Conservation (phyloP, 1,140 invertebrate genomes). For the Drosophila pseudoananassae region DNA sequence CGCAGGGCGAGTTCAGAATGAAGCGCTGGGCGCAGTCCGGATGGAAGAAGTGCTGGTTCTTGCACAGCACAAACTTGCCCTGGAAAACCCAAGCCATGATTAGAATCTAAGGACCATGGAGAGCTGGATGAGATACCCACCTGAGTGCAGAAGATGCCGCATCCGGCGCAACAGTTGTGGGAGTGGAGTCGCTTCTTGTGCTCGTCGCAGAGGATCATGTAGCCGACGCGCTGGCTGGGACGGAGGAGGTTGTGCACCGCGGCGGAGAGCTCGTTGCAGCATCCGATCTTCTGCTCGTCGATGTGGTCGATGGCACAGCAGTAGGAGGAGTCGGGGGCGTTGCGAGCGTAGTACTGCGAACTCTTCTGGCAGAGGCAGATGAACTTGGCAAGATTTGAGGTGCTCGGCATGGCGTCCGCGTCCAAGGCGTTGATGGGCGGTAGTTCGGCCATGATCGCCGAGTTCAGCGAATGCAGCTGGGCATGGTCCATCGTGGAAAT, state of each 20-base stretch:
- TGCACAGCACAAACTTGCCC: slow-evolving; percentile 82
- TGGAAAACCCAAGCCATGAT: slow-evolving; percentile 10
- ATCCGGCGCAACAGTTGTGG: slow-evolving; percentile 96
- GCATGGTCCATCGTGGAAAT: slow-evolving; percentile 27
- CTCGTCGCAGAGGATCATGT: slow-evolving; percentile 92
- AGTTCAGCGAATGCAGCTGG: slow-evolving; percentile 51
- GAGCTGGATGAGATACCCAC: slow-evolving; percentile 84
- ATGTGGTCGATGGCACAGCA: slow-evolving; percentile 91
- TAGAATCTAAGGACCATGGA: background rate
- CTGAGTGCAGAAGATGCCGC: slow-evolving; percentile 96
- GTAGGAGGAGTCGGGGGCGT: slow-evolving; percentile 79
- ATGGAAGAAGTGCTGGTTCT: slow-evolving; percentile 83
- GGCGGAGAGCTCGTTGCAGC: slow-evolving; percentile 87
- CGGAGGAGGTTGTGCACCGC: slow-evolving; percentile 87
- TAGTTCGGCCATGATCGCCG: slow-evolving; percentile 32
- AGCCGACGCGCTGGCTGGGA: slow-evolving; percentile 92
- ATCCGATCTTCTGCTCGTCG: slow-evolving; percentile 91
- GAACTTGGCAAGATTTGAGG: slow-evolving; percentile 52
- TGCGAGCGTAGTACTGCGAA: slow-evolving; percentile 80
- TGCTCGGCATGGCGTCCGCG: slow-evolving; percentile 45
- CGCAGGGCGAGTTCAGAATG: slow-evolving; percentile 78
- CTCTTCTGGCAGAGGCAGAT: slow-evolving; percentile 79
- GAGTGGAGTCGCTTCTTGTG: slow-evolving; percentile 90
- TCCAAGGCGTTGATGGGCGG: slow-evolving; percentile 12
- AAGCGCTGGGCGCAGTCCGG: slow-evolving; percentile 81